Evolutionary conservation across 2,797 vertebrate genomes (phyloP), one percentile per base, ranked within the genome.

Genomic region (Acanthiza pusilla): DNA sequence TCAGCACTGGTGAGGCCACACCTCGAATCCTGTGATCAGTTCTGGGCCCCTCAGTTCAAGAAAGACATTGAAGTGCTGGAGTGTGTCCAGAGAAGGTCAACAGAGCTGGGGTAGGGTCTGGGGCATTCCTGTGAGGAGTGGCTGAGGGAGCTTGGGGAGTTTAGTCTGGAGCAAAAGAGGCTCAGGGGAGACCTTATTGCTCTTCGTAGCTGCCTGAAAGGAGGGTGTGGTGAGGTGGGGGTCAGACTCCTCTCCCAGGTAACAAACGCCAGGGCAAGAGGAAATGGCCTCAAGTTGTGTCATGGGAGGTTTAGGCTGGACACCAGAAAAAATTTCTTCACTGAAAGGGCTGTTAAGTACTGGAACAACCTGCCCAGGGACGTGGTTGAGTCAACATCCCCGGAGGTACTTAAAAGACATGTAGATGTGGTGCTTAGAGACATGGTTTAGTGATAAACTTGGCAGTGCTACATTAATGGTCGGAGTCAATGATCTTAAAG

Each of bases 101-200:
- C 2, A 4, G 8, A 53, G 21, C 12, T 40, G 53, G 17, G 7
- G 34, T 34, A 47, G 17, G 21, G 26, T n/a, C 29, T 53, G n/a
- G 23, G 60, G n/a, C 29, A 60, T 25, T 67, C 17, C 42, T 14
- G 2, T 34, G 47, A 74, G 23, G 7, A 60, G n/a, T 5, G 9
- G 11, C 27, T 25, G 36, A 48, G 18, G 6, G 16, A 42, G 30
- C 25, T 77, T 30, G 16, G 10, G 17, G 16, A 7, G 8, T 62
- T 63, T 38, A 17, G 4, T 27, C 23, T 38, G 50, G 57, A 45
- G n/a, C 51, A 6, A 27, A 47, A 17, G 20, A 76, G 11, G 21
- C 11, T 76, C 10, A 26, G 23, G 26, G 13, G 32, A 43, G 8
- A 45, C 13, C 27, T 47, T 40, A 40, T 1, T 0, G 0, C 5